phyloP scores from a whole-genome alignment of 2,113 vertebrate genomes.

The Xiphorhynchus elegans region DNA sequence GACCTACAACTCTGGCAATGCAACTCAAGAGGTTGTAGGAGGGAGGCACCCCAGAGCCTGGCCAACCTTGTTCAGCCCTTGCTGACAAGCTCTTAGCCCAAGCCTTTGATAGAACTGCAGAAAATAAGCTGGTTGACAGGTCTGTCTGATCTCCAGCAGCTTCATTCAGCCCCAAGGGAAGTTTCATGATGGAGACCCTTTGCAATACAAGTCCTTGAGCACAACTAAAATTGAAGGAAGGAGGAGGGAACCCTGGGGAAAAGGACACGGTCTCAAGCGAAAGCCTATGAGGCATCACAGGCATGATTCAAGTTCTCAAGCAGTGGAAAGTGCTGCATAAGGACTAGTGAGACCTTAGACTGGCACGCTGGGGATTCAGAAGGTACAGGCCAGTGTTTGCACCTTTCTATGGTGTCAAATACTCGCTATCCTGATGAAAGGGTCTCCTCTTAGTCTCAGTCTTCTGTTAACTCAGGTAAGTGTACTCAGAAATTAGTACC shows the following conservation, averaged over 20 bases:
- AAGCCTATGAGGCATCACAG: neutral
- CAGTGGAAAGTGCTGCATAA: neutral
- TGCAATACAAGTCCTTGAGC: neutral
- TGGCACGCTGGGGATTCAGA: neutral
- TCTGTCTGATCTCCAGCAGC: neutral
- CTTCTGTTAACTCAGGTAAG: slow-evolving; percentile 4
- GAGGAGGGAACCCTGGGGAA: neutral
- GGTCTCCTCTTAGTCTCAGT: neutral
- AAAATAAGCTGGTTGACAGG: neutral
- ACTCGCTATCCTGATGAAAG: neutral
- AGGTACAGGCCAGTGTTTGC: neutral
- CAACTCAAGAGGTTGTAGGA: neutral
- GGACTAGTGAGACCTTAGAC: neutral
- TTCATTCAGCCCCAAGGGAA: neutral
- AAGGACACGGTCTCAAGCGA: neutral
- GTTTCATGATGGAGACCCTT: neutral
- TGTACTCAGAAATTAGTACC: slow-evolving; percentile 7
- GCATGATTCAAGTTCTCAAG: neutral
- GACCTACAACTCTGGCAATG: neutral
- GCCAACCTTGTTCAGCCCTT: neutral
- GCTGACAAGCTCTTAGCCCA: neutral
- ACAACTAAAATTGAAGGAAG: neutral
- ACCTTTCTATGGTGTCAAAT: neutral
- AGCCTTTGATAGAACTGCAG: neutral
- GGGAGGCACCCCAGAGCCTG: neutral